Evolutionary conservation across 2,113 vertebrate genomes (phyloP).

Genomic region (Chaetodon auriga): DNA sequence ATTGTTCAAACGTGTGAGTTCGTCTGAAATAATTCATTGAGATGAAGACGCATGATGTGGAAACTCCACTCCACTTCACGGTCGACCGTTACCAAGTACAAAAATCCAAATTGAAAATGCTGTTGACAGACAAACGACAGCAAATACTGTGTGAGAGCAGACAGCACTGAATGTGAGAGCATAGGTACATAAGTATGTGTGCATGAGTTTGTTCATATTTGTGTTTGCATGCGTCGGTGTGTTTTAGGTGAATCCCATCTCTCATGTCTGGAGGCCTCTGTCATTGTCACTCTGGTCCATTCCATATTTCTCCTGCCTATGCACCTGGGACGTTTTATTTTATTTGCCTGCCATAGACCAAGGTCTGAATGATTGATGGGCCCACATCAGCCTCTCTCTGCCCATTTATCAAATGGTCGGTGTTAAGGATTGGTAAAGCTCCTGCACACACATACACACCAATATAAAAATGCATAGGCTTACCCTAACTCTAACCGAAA

Average conservation of each 20-base stretch:
- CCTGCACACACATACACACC: conserved; percentile 24
- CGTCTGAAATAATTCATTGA: too few relatives aligned
- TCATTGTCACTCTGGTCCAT: conserved; percentile 71
- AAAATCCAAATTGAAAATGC: too few relatives aligned
- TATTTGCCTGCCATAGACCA: conserved; percentile 78
- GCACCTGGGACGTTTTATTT: conserved; percentile 78
- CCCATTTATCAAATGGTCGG: conserved; percentile 72
- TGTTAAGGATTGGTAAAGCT: conserved; percentile 57
- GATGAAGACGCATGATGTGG: too few relatives aligned
- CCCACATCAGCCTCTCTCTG: conserved; percentile 62
- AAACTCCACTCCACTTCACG: too few relatives aligned
- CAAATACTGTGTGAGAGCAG: not conserved
- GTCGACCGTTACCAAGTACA: too few relatives aligned
- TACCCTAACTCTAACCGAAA: not conserved
- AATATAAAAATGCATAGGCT: not conserved
- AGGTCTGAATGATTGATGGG: conserved; percentile 79
- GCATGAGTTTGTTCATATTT: conserved; percentile 4
- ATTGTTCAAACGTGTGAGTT: too few relatives aligned
- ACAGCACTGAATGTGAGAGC: conserved; percentile 11
- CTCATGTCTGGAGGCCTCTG: conserved; percentile 61
- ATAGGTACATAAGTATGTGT: not conserved
- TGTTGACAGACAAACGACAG: not conserved
- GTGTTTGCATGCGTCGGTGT: conserved; percentile 41
- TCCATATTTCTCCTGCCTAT: conserved; percentile 77
- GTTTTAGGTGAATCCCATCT: conserved; percentile 42